phyloP scores from a whole-genome alignment of 2,113 vertebrate species.

The Psittacara wagleri region DNA sequence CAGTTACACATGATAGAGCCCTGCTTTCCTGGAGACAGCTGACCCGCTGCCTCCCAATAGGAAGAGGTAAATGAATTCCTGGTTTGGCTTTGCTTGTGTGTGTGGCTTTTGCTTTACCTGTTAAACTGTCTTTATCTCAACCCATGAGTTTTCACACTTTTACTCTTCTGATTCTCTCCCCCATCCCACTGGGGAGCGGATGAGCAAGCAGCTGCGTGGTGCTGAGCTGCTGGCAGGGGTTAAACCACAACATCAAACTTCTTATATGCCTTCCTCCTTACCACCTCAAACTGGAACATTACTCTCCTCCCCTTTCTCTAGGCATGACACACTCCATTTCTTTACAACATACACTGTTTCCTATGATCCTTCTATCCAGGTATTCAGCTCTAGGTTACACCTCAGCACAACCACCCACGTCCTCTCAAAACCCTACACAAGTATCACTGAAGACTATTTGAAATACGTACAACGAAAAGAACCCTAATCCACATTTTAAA shows the following conservation, averaged over 20 bases:
- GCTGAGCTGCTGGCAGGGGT: neutral
- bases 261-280: neutral
- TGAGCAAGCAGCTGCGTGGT: neutral
- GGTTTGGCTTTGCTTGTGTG: neutral
- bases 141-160: neutral
- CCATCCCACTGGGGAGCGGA: accelerated
- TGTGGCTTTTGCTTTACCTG: neutral
- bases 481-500: neutral
- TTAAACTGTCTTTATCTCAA: neutral
- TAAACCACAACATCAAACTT: neutral
- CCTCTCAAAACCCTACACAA: neutral
- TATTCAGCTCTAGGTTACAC: neutral
- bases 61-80: neutral
- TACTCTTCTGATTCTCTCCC: neutral
- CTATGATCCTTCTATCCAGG: neutral
- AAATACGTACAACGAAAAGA: neutral
- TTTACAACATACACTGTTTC: neutral
- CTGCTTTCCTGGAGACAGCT: neutral
- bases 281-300: neutral
- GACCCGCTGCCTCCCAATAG: neutral
- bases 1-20: neutral
- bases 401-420: neutral
- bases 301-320: neutral
- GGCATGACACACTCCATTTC: neutral
- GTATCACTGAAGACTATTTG: neutral